Base-by-base conservation (phyloP, 2,888 invertebrate genomes). In the Dicyrtomina minuta region DNA sequence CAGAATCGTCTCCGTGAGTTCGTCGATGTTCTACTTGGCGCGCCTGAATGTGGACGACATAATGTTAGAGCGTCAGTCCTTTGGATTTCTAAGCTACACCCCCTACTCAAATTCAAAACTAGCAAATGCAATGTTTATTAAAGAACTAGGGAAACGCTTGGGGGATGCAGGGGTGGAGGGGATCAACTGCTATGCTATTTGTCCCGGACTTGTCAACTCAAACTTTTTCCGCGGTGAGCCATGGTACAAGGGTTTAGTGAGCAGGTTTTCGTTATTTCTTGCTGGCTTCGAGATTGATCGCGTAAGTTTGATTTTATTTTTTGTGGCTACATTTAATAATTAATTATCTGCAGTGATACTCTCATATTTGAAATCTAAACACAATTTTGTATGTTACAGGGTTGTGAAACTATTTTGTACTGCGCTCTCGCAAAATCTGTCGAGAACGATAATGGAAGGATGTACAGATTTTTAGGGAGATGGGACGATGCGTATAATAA, bases 41-140 rank as follows among this genome's bases (percentile, higher is more conserved):
- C 62, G 73, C 17, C 66, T 80, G 22, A 75, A 79, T 64, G 72
- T 79, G 58, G 72, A 76, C n/a, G 73, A 76, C 39, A 24, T 75
- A 17, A 75, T 70, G 66, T 12, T 75, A 55, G 66, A 68, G 46
- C 39, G 53, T 13, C 65, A 46, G 12, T n/a, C 49, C 10, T 27
- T 70, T 60, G 72, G 74, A 58, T 74, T 72, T 43, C 49, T 72
- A 66, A 73, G 72, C 41, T 46, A 69, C 3, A n/a, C 72, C 8
- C 76, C 79, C 8, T 81, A 81, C 71, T 71, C 74, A 61, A 79
- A 80, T 70, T 80, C 80, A 10, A 81, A 81, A 68, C 72, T 80
- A 27, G 80, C 80, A 17, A 80, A 80, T 49, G 74, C 77, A 20
- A 70, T 80, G 13, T 80, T 80, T 65, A 75, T 77, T n/a, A 70